These are phyloP conservation scores for Rhaphigaster nebulosa DNA, from an alignment of 2,888 invertebrate species.

Conservation along the genomic window DNA sequence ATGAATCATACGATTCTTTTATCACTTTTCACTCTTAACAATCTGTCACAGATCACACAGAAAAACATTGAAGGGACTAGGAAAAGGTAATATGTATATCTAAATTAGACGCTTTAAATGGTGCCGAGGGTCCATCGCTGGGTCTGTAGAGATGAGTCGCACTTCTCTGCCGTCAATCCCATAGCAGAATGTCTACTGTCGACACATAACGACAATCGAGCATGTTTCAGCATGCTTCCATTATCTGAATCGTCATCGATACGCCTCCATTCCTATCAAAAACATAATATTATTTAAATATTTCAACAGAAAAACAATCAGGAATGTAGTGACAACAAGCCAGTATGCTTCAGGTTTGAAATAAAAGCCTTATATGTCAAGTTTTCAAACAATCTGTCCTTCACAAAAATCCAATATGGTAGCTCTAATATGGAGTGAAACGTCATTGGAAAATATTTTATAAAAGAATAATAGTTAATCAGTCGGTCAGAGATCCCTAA, in stretches of 20 bases:
- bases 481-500: too few species aligned
- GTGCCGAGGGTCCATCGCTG: conserved; percentile 74
- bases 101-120: background rate
- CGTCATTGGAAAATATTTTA: too few species aligned
- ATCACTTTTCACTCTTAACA: background rate
- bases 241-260: conserved; percentile 70
- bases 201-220: conserved; percentile 82
- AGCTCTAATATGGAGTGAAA: too few species aligned
- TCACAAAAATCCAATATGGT: too few species aligned
- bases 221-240: conserved; percentile 79
- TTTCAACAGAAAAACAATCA: background rate
- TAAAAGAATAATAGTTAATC: too few species aligned
- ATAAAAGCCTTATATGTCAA: too few species aligned
- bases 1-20: background rate
- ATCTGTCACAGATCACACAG: background rate
- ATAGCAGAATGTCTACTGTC: conserved; percentile 75
- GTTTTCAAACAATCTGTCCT: too few species aligned
- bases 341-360: too few species aligned
- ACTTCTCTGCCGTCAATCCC: conserved; percentile 78
- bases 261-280: conserved; percentile 76
- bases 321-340: background rate
- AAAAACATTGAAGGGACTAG: background rate
- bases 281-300: conserved; percentile 38
- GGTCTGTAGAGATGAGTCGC: conserved; percentile 76
- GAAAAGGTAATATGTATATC: background rate